Conservation (phyloP, 2,113 vertebrate genomes). For the Antigone vipio region DNA sequence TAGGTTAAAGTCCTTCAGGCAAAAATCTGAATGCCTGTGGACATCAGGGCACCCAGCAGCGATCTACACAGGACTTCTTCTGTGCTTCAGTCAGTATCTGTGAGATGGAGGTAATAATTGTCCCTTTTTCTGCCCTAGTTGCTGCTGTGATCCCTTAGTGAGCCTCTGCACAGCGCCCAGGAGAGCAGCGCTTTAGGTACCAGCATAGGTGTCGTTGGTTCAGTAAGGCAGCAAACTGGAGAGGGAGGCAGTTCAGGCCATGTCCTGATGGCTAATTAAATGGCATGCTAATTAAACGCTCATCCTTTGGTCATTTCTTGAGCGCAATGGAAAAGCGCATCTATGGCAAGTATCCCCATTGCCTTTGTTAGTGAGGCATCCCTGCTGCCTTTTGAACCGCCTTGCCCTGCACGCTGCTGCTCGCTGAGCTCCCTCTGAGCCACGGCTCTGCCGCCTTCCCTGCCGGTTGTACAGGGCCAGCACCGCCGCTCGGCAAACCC, state of each 20-base stretch:
- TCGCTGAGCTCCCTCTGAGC: background rate
- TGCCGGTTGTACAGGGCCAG: fast-evolving
- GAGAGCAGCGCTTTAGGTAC: background rate
- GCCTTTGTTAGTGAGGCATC: background rate
- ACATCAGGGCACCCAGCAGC: background rate
- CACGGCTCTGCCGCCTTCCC: background rate
- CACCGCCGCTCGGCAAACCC: background rate
- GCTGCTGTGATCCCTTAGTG: background rate
- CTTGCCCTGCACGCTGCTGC: background rate
- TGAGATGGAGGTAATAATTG: background rate
- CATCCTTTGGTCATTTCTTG: background rate
- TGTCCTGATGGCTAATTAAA: background rate
- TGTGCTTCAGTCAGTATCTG: background rate
- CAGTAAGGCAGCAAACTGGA: background rate
- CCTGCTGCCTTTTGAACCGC: background rate
- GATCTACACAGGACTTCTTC: background rate
- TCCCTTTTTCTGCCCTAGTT: background rate
- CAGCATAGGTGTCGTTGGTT: background rate
- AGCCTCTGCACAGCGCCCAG: background rate
- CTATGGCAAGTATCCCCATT: background rate
- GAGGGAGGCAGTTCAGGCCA: background rate
- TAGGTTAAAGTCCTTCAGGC: background rate
- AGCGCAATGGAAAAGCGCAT: background rate
- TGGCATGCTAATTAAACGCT: background rate
- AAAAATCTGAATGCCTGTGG: background rate